A percentile compares a stretch with the other conserved stretches of the same genome.
Evolutionary conservation across 1,140 invertebrate species (phyloP).

Genomic region (Meloidogyne exigua): DNA sequence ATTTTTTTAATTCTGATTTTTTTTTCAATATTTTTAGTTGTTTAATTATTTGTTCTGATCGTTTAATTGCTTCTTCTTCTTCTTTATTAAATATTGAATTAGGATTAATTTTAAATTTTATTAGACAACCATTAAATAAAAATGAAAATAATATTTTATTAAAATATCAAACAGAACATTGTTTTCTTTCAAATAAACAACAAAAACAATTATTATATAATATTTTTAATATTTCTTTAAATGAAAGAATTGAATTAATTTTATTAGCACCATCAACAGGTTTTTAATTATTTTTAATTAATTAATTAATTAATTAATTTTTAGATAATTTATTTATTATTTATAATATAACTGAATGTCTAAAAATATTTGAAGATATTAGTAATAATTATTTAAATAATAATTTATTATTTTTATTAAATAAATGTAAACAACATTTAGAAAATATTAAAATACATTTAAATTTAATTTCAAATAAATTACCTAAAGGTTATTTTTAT

Average conservation of each 20-base stretch:
- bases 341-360: slow-evolving; percentile 1
- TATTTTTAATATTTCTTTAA: slow-evolving; percentile 13
- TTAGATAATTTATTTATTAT: slow-evolving; percentile 9
- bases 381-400: slow-evolving; percentile 8
- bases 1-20: neutral
- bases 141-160: neutral
- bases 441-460: slow-evolving; percentile 14
- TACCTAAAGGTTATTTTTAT: slow-evolving; percentile 2
- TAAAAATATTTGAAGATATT: slow-evolving; percentile 4
- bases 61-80: neutral
- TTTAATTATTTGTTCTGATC: neutral
- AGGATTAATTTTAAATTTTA: neutral
- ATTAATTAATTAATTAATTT: neutral
- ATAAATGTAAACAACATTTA: neutral
- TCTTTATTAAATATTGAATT: neutral
- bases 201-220: neutral
- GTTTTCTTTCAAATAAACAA: neutral
- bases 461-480: slow-evolving; percentile 1
- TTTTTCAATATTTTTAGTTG: neutral
- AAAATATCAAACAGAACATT: slow-evolving; percentile 1
- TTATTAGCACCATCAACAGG: neutral
- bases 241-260: neutral
- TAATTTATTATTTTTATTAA: slow-evolving; percentile 3
- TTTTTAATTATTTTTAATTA: neutral
- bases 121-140: neutral